Evolutionary conservation across 2,113 vertebrate species (phyloP).

Genomic region (Apaloderma vittatum): DNA sequence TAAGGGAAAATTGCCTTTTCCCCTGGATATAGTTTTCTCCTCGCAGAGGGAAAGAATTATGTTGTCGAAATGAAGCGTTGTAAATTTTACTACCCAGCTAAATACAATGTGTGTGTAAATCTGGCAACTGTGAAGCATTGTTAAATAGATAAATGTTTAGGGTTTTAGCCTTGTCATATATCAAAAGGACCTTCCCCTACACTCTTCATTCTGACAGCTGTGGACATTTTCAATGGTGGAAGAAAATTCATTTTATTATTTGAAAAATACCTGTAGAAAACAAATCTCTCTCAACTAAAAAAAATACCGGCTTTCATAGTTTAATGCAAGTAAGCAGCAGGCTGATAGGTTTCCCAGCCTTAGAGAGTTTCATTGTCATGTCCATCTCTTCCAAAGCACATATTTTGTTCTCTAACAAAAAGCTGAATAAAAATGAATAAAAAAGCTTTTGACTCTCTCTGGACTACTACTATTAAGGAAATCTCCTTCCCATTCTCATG

Average conservation of each 20-base stretch:
- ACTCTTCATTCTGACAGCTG: neutral
- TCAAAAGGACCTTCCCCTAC: slow-evolving; percentile 2
- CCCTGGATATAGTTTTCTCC: slow-evolving; percentile 1
- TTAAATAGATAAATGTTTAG: slow-evolving; percentile 58
- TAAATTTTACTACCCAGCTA: slow-evolving; percentile 54
- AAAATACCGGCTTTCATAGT: neutral
- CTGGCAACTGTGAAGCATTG: slow-evolving; percentile 37
- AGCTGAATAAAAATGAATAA: neutral
- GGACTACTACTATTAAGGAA: neutral
- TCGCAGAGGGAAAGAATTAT: slow-evolving; percentile 38
- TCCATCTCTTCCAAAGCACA: neutral
- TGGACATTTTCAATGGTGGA: neutral
- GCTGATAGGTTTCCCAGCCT: neutral
- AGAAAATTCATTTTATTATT: slow-evolving; percentile 8
- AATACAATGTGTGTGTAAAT: slow-evolving; percentile 26
- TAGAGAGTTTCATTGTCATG: neutral
- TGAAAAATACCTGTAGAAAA: slow-evolving; percentile 15
- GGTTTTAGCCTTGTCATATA: neutral
- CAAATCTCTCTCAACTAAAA: neutral
- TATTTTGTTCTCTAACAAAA: neutral
- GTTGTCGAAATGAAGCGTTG: neutral
- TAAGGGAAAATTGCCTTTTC: slow-evolving; percentile 10
- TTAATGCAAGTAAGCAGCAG: neutral
- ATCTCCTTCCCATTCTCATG: neutral
- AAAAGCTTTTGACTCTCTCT: neutral